phyloP scores from a whole-genome alignment of 2,888 invertebrate genomes.

The Malacosoma neustria region DNA sequence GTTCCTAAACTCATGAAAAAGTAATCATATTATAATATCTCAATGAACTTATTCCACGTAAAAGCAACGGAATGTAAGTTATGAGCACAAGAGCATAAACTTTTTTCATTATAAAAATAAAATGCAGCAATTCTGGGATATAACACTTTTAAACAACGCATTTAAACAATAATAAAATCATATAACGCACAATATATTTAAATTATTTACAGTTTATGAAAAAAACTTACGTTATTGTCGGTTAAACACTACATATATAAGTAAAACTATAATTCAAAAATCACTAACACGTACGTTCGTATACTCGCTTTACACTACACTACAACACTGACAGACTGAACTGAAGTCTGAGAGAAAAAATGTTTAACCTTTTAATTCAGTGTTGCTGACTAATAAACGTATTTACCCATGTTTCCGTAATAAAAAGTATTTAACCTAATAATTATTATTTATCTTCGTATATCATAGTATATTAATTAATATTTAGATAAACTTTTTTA shows the following conservation, averaged over 20 bases:
- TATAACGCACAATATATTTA: slow-evolving; percentile 12
- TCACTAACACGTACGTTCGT: slow-evolving; percentile 67
- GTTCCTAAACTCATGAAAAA: no score
- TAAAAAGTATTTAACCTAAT: slow-evolving; percentile 22
- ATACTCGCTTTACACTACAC: no score
- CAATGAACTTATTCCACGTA: slow-evolving; percentile 43
- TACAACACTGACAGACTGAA: slow-evolving; percentile 54
- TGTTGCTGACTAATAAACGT: slow-evolving; percentile 34
- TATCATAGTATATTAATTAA: not conserved
- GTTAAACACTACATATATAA: slow-evolving; percentile 58
- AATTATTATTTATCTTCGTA: not conserved
- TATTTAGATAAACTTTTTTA: no score
- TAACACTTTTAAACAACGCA: slow-evolving; percentile 6
- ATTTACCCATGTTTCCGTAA: no score
- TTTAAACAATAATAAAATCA: slow-evolving; percentile 4
- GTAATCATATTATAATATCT: no score
- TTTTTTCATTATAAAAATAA: slow-evolving; percentile 45
- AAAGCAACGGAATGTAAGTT: slow-evolving; percentile 65
- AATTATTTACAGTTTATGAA: slow-evolving; percentile 37
- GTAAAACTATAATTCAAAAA: slow-evolving; percentile 37
- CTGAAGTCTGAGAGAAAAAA: no score
- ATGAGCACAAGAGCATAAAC: slow-evolving; percentile 49
- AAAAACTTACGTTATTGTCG: slow-evolving; percentile 56
- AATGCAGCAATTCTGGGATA: slow-evolving; percentile 49
- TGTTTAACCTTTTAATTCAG: slow-evolving; percentile 44